Conservation (phyloP, 1,140 invertebrate genomes). For the Brachionus asplanchnoidis region DNA sequence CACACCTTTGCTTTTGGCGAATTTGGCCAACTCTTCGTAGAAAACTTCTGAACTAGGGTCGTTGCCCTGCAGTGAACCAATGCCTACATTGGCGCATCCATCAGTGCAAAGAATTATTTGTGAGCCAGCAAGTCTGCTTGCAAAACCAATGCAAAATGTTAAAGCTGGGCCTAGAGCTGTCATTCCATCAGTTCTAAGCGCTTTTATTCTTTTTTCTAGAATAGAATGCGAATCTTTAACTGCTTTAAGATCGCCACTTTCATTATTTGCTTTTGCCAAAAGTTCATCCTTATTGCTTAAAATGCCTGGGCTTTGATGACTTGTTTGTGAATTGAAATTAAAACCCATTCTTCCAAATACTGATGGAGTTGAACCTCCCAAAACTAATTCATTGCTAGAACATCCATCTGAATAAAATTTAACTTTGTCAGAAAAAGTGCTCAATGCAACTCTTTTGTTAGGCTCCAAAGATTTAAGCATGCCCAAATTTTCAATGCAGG, state of each 20-base stretch:
- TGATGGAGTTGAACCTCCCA: background rate
- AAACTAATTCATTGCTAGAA: background rate
- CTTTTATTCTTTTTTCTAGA: constrained; percentile 44
- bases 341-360: no score
- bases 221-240: constrained; percentile 45
- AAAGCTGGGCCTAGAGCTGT: constrained; percentile 54
- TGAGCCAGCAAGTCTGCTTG: constrained; percentile 49
- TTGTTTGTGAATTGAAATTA: background rate
- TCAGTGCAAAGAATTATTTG: constrained; percentile 55
- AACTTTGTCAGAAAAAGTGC: constrained; percentile 48
- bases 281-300: constrained; percentile 45
- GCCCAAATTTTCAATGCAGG: constrained; percentile 47
- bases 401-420: constrained; percentile 46
- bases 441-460: constrained; percentile 48
- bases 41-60: constrained; percentile 46
- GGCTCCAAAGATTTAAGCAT: constrained; percentile 48
- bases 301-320: background rate
- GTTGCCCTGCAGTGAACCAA: constrained; percentile 47
- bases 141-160: constrained; percentile 48
- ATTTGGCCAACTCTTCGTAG: constrained; percentile 48
- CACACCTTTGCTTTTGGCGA: constrained; percentile 49
- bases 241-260: constrained; percentile 44
- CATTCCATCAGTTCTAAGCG: constrained; percentile 45
- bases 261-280: constrained; percentile 44
- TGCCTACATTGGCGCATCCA: constrained; percentile 53